Percentiles rank a stretch among this genome's conserved stretches.
Evolutionary conservation across 2,888 invertebrate species (phyloP).

Genomic region (Lasioglossum figueresi): DNA sequence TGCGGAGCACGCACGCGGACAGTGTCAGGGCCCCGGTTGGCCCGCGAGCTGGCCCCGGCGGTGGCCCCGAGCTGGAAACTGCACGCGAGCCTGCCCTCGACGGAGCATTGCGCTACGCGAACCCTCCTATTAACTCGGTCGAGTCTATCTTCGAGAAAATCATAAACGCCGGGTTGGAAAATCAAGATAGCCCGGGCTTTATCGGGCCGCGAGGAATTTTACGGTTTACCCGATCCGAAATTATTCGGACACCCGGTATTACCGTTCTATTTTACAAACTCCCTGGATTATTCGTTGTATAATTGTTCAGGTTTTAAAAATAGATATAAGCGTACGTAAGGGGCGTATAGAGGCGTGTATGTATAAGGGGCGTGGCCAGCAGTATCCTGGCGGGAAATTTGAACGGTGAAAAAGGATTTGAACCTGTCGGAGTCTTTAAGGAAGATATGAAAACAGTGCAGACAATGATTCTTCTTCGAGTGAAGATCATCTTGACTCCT

Average conservation of each 20-base stretch:
- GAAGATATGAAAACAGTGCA: no score
- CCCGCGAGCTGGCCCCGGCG: constrained; percentile 9
- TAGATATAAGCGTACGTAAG: neutral
- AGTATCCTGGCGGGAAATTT: neutral
- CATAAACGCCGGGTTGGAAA: constrained; percentile 58
- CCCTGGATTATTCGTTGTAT: no score
- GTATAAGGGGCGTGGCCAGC: neutral
- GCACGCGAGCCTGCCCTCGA: constrained; percentile 23
- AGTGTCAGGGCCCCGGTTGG: neutral
- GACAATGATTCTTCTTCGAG: no score
- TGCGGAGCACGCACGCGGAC: neutral
- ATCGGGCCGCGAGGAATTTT: constrained; percentile 50
- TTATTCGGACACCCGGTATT: neutral
- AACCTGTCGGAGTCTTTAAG: no score
- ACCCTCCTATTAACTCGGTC: constrained; percentile 50
- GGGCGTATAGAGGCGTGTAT: no score
- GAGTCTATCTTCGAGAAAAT: constrained; percentile 58
- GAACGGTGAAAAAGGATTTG: neutral
- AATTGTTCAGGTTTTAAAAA: neutral
- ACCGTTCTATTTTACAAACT: neutral
- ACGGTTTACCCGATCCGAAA: constrained; percentile 43
- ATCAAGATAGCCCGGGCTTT: constrained; percentile 55
- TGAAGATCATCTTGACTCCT: no score
- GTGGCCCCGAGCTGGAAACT: constrained; percentile 8
- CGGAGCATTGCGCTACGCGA: constrained; percentile 47